Conservation (phyloP, 2,797 vertebrate genomes). For the Parauchenoglanis punctatus region DNA sequence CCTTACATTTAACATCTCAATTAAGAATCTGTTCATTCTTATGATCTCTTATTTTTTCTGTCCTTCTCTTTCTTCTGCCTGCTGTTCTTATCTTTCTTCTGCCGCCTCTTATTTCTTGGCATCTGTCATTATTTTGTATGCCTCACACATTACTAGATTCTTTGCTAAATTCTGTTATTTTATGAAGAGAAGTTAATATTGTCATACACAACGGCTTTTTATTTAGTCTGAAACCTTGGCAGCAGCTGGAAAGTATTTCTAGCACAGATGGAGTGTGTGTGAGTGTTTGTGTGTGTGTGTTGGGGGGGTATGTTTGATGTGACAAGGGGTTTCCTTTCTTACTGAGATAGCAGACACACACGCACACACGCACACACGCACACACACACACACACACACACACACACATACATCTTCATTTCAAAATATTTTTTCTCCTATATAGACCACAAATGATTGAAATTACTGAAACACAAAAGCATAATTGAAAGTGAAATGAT, state of each 20-base stretch:
- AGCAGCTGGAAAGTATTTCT: constrained; percentile 45
- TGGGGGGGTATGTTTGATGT: constrained; percentile 25
- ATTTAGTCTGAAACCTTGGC: constrained; percentile 33
- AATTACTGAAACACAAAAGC: constrained; percentile 9
- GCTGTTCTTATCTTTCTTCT: no score
- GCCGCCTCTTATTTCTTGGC: background rate
- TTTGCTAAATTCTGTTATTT: constrained; percentile 5
- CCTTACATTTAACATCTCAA: background rate
- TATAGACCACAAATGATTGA: background rate
- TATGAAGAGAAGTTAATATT: constrained; percentile 10
- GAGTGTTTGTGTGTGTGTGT: constrained; percentile 31
- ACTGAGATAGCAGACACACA: constrained; percentile 35
- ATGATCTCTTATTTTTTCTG: background rate
- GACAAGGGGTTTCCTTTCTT: constrained; percentile 43
- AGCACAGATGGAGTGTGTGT: constrained; percentile 48
- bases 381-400: constrained; percentile 49
- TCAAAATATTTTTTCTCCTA: constrained; percentile 3
- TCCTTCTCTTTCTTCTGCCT: no score
- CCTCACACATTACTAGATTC: background rate
- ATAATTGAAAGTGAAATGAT: constrained; percentile 15
- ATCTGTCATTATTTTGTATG: background rate
- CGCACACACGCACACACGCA: constrained; percentile 27
- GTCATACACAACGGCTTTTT: constrained; percentile 17
- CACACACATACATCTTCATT: constrained; percentile 50
- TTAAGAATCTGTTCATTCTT: background rate